Conservation (phyloP, 2,113 vertebrate species). For the Parus major region DNA sequence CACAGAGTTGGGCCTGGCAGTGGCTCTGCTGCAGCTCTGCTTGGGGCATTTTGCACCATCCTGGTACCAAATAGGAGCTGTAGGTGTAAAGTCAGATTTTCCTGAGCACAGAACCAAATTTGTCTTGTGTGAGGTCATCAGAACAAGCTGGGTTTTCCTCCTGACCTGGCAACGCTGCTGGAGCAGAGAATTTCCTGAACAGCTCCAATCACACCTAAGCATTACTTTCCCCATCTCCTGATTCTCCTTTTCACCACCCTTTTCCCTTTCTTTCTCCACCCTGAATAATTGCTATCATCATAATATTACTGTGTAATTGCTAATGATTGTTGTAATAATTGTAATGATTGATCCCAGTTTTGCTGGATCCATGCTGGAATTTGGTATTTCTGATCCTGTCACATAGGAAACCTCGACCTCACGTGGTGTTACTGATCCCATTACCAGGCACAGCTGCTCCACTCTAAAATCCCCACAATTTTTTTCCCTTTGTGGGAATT, state of each 20-base stretch:
- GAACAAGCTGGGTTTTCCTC: not conserved
- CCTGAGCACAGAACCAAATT: not conserved
- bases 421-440: rapidly evolving
- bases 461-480: not conserved
- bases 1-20: not conserved
- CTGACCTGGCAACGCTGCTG: not conserved
- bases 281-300: not conserved
- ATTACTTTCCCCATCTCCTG: not conserved
- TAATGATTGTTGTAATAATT: not conserved
- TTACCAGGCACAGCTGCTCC: not conserved
- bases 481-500: not conserved
- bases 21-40: not conserved
- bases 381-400: not conserved
- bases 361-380: not conserved
- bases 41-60: not conserved
- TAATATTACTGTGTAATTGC: not conserved
- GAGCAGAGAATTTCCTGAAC: not conserved
- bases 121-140: not conserved
- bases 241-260: not conserved
- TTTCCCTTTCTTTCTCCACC: not conserved
- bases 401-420: not conserved
- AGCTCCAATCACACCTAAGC: not conserved
- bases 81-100: rapidly evolving
- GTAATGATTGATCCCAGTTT: not conserved
- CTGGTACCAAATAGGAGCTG: not conserved